phyloP scores from a whole-genome alignment of 1,140 invertebrate genomes.

The Vanessa atalanta region DNA sequence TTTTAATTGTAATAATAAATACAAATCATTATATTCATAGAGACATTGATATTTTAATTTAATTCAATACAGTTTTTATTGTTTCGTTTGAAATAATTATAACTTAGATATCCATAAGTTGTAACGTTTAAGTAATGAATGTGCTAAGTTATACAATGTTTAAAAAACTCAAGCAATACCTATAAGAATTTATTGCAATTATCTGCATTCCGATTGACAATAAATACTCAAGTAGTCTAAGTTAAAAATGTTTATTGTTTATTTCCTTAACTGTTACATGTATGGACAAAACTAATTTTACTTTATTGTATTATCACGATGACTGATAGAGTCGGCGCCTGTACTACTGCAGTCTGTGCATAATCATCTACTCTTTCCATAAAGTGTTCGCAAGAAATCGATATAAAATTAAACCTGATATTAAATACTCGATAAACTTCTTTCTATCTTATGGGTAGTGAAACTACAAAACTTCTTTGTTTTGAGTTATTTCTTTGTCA shows the following conservation, averaged over 20 bases:
- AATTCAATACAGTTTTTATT: constrained; percentile 33
- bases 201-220: constrained; percentile 45
- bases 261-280: constrained; percentile 34
- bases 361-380: no score
- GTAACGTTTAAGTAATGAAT: constrained; percentile 27
- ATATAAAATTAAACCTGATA: no score
- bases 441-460: no score
- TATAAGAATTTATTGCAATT: constrained; percentile 45
- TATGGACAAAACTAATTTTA: constrained; percentile 25
- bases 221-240: constrained; percentile 34
- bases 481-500: no score
- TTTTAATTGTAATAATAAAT: constrained; percentile 13
- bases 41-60: constrained; percentile 22
- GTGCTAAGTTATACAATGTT: constrained; percentile 33
- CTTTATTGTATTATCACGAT: constrained; percentile 8
- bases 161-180: constrained; percentile 41
- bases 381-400: no score
- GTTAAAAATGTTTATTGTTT: constrained; percentile 37
- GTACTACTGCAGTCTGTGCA: neutral
- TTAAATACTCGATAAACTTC: no score
- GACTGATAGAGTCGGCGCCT: neutral
- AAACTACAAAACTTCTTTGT: no score
- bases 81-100: constrained; percentile 30
- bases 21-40: constrained; percentile 17
- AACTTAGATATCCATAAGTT: constrained; percentile 22